A percentile compares a stretch with the other conserved stretches of the same genome.
phyloP scores from a whole-genome alignment of 1,140 invertebrate genomes.

The Drosophila subpulchrella region DNA sequence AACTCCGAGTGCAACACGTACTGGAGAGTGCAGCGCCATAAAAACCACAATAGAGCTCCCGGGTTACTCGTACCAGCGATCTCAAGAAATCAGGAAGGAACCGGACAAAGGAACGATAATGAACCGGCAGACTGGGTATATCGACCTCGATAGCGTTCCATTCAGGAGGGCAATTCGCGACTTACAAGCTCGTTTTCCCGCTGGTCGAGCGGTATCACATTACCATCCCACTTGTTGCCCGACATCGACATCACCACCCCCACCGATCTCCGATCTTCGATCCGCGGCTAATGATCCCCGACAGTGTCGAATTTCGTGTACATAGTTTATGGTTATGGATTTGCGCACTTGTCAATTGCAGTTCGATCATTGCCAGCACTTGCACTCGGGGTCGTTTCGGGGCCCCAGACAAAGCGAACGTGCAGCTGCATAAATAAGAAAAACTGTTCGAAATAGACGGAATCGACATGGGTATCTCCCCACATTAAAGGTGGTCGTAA shows the following conservation, averaged over 20 bases:
- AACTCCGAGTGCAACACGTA: slow-evolving; percentile 61
- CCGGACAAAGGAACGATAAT: slow-evolving; percentile 30
- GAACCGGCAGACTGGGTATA: slow-evolving; percentile 53
- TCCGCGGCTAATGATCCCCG: slow-evolving; percentile 23
- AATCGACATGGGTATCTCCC: slow-evolving; percentile 35
- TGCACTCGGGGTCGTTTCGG: slow-evolving; percentile 34
- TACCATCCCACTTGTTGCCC: slow-evolving; percentile 68
- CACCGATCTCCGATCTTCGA: background rate
- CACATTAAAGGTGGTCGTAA: slow-evolving; percentile 27
- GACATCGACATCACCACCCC: background rate
- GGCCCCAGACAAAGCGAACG: slow-evolving; percentile 59
- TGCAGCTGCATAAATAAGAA: slow-evolving; percentile 78
- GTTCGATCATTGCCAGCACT: slow-evolving; percentile 49
- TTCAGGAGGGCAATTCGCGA: slow-evolving; percentile 48
- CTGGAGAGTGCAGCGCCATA: slow-evolving; percentile 63
- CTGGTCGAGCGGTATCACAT: slow-evolving; percentile 34
- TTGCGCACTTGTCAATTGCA: slow-evolving; percentile 79
- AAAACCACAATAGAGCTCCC: slow-evolving; percentile 70
- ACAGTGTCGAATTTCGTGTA: slow-evolving; percentile 68
- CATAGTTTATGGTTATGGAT: slow-evolving; percentile 72
- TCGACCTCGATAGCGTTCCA: slow-evolving; percentile 61
- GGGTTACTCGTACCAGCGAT: slow-evolving; percentile 58
- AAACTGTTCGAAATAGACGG: slow-evolving; percentile 23
- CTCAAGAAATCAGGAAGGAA: slow-evolving; percentile 57
- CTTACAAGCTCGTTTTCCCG: slow-evolving; percentile 32